Base-by-base conservation (phyloP, 2,888 invertebrate genomes). In the Platycheirus rosarum region DNA sequence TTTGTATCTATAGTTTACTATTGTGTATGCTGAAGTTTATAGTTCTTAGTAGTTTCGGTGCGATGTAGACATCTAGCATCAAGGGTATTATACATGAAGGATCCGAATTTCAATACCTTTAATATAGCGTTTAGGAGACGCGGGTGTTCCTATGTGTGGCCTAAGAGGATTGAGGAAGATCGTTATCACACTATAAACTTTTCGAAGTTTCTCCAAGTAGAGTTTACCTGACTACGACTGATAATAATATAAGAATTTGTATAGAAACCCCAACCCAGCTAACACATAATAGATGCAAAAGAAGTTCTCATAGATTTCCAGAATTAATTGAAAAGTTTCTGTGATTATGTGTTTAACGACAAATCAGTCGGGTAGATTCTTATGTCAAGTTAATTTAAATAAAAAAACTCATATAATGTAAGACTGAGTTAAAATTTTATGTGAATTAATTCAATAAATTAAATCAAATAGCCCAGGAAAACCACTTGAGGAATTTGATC, bases 1-100 rank as follows among this genome's bases (percentile, higher is more conserved):
- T 23, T 23, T 23, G 6, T 23, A 8, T 8, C 29, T 32, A 35
- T 18, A 46, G 5, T 11, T 4, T 11, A 46, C 11, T 2, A 8
- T 42, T n/a, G 26, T 32, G 11, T 23, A 14, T 20, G 35, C 37
- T 71, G 7, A 77, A 71, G 71, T 82, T 82, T 82, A 82, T 71
- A 77, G 82, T 77, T 82, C 71, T 57, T 71, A 77, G 68, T 71
- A 82, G 80, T 76, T 70, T 71, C 55, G 29, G 29, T 80, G 60
- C 40, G 66, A 76, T 75, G 44, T 55, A 66, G 66, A 76, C 80
- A 70, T 70, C 49, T 75, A 57, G 70, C 55, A 40, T 70, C 40
- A 55, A 60, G 60, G 60, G 60, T 57, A 57, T 57, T 42, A 23
- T 40, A n/a, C n/a, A 23, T 53, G 16, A 53, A 57, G 14, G 14